Evolutionary conservation across 2,113 vertebrate genomes (phyloP).

Genomic region (Lampris megalopsis): DNA sequence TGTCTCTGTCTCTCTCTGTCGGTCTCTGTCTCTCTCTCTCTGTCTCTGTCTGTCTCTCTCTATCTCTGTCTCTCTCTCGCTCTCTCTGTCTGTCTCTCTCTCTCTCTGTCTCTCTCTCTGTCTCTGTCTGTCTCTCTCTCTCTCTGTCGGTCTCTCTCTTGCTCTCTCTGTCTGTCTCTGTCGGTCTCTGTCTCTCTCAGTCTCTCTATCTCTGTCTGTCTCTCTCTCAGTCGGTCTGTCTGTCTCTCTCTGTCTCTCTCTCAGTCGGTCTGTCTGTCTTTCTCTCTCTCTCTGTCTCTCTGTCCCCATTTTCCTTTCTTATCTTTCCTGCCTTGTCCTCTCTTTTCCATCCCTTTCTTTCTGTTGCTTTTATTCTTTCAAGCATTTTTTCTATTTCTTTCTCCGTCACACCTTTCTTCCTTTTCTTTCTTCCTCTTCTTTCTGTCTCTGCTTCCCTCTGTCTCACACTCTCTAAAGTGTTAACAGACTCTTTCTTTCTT

Average conservation of each 20-base stretch:
- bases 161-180: no score
- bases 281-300: neutral
- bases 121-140: constrained; percentile 1
- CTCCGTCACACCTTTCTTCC: neutral
- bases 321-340: neutral
- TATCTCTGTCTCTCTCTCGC: no score
- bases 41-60: no score
- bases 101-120: no score
- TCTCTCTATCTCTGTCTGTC: neutral
- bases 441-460: neutral
- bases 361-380: neutral
- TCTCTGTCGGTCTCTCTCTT: neutral
- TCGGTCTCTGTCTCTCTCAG: neutral
- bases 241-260: neutral
- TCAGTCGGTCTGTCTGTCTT: neutral
- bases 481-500: neutral
- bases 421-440: neutral
- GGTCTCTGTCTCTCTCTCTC: no score
- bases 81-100: no score
- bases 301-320: no score
- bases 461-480: no score
- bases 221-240: constrained; percentile 20
- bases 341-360: neutral
- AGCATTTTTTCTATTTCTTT: neutral
- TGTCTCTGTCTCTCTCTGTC: no score